Evolutionary conservation across 2,888 invertebrate species (phyloP).

Genomic region (Amaurobius ferox): DNA sequence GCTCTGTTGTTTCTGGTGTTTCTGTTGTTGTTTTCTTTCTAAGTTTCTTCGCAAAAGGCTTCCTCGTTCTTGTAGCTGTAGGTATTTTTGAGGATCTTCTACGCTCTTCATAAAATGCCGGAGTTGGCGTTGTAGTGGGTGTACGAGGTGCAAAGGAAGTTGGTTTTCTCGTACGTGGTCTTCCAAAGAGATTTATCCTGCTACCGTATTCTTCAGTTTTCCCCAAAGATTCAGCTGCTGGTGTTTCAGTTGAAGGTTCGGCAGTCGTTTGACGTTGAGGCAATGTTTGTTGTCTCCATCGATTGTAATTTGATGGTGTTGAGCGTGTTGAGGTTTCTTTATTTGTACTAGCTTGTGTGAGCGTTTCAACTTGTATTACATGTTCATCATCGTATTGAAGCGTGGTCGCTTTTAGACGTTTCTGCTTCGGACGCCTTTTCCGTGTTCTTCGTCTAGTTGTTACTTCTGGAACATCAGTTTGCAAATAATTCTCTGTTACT

Average conservation of each 20-base stretch:
- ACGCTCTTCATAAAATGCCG: slow-evolving; percentile 17
- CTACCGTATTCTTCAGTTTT: slow-evolving; percentile 61
- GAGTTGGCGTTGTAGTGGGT: slow-evolving; percentile 9
- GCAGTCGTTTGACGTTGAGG: background rate
- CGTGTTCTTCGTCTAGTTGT: slow-evolving; percentile 50
- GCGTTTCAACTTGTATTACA: background rate
- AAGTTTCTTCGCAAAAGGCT: slow-evolving; percentile 26
- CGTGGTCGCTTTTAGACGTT: slow-evolving; percentile 25
- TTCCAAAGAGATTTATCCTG: slow-evolving; percentile 59
- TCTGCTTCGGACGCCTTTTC: slow-evolving; percentile 29
- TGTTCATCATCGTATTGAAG: slow-evolving; percentile 21
- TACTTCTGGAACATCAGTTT: slow-evolving; percentile 35
- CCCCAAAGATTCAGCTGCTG: background rate
- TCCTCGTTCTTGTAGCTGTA: slow-evolving; percentile 19
- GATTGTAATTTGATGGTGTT: slow-evolving; percentile 15
- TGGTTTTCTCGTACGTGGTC: slow-evolving; percentile 28
- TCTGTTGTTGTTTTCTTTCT: slow-evolving; percentile 28
- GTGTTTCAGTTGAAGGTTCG: background rate
- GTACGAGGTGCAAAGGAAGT: slow-evolving; percentile 3
- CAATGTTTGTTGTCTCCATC: slow-evolving; percentile 27
- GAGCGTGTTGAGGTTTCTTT: slow-evolving; percentile 24
- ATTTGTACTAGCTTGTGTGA: slow-evolving; percentile 26
- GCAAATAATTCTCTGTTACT: slow-evolving; percentile 16
- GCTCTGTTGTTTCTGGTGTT: slow-evolving; percentile 13
- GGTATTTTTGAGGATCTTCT: slow-evolving; percentile 13